Evolutionary conservation across 2,797 vertebrate genomes (phyloP).

Genomic region (Petrocephalus sullivani): DNA sequence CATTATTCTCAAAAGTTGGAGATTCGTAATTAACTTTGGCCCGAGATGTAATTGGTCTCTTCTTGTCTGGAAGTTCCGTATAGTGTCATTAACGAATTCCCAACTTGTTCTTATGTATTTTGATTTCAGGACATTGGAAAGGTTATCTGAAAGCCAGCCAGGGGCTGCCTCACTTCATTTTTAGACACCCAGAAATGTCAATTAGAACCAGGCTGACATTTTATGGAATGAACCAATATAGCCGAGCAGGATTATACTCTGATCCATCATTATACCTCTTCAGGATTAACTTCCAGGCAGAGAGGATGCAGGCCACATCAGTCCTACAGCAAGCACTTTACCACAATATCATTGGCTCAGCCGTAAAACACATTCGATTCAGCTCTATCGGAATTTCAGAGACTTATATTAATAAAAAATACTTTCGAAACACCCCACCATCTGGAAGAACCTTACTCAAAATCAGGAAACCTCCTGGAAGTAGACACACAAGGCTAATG

Average conservation of each 20-base stretch:
- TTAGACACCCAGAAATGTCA: background rate
- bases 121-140: constrained; percentile 13
- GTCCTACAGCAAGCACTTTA: background rate
- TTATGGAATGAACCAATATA: background rate
- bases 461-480: background rate
- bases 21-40: background rate
- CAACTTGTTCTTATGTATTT: background rate
- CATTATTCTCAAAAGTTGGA: background rate
- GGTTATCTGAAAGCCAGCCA: background rate
- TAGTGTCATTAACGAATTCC: background rate
- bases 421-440: background rate
- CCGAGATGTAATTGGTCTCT: constrained; percentile 63
- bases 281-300: constrained; percentile 46
- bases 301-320: constrained; percentile 27
- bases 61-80: background rate
- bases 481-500: background rate
- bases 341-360: background rate
- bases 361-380: background rate
- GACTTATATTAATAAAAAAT: background rate
- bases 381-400: background rate
- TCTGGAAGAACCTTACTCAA: background rate
- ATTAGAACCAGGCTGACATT: constrained; percentile 2
- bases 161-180: background rate
- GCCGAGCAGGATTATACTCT: constrained; percentile 32
- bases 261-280: constrained; percentile 46